These are phyloP conservation scores for Sinhomidia bicolor DNA, from an alignment of 2,888 invertebrate genomes.

Conservation along the genomic window DNA sequence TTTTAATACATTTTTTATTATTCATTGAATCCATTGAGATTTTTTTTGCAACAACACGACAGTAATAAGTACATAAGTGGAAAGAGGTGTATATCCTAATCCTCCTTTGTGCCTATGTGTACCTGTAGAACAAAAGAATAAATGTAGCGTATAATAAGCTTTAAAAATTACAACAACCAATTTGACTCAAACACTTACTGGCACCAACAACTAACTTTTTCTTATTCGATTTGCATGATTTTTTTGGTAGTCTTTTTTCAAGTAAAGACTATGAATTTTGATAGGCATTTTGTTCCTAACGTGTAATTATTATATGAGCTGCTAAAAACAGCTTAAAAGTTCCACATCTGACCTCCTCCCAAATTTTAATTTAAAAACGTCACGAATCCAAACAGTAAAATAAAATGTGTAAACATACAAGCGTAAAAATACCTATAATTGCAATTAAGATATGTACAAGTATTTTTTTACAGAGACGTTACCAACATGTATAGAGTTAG, in stretches of 20 bases:
- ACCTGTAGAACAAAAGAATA: neutral
- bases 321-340: neutral
- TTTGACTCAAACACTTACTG: neutral
- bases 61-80: neutral
- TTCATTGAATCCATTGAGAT: neutral
- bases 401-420: neutral
- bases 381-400: neutral
- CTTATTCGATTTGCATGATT: conserved; percentile 18
- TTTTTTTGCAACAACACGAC: neutral
- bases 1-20: too few species aligned
- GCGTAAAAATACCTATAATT: neutral
- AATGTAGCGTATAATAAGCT: too few species aligned
- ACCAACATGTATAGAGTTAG: neutral
- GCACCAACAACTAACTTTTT: neutral
- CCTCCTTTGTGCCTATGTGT: neutral
- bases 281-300: too few species aligned
- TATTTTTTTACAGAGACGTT: neutral
- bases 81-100: neutral
- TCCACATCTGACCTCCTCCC: conserved; percentile 49
- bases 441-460: neutral
- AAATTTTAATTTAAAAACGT: conserved; percentile 23
- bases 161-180: too few species aligned
- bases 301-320: conserved; percentile 47
- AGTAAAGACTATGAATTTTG: too few species aligned
- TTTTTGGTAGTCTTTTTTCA: neutral